Conservation (phyloP, 2,888 invertebrate species). For the Dilophus febrilis region DNA sequence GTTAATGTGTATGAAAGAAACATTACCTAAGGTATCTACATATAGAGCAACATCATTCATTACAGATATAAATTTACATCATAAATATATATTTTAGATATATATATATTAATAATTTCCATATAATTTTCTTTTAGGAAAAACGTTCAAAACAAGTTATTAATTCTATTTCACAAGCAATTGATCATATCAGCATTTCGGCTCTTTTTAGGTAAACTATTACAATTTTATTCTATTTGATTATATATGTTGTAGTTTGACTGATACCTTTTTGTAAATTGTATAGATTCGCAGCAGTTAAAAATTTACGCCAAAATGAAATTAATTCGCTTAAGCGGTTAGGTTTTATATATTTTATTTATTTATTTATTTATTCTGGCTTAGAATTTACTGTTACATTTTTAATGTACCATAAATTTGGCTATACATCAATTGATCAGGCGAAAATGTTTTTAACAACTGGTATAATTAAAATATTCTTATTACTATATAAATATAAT, state of each 20-base stretch:
- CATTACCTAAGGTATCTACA: constrained; percentile 55
- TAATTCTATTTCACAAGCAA: constrained; percentile 44
- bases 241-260: too few relatives aligned
- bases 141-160: constrained; percentile 52
- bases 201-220: constrained; percentile 34
- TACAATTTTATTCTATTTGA: constrained; percentile 18
- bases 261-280: too few relatives aligned
- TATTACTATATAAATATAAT: neutral
- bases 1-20: constrained; percentile 59
- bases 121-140: constrained; percentile 36
- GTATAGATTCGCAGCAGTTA: constrained; percentile 52
- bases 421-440: constrained; percentile 87
- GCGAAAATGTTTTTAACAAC: constrained; percentile 94
- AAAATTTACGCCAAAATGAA: constrained; percentile 43
- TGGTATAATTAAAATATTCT: constrained; percentile 35
- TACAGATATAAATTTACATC: too few relatives aligned
- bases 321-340: constrained; percentile 44
- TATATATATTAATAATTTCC: too few relatives aligned
- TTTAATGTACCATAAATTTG: constrained; percentile 80
- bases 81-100: too few relatives aligned
- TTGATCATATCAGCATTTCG: constrained; percentile 45
- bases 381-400: constrained; percentile 95
- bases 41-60: too few relatives aligned
- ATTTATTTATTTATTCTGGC: constrained; percentile 88
- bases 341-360: constrained; percentile 72